A percentile compares a stretch with the other conserved stretches of the same genome.
These are phyloP conservation scores for Octodon degus DNA, from an alignment of 2,113 vertebrate genomes.

Conservation along the genomic window DNA sequence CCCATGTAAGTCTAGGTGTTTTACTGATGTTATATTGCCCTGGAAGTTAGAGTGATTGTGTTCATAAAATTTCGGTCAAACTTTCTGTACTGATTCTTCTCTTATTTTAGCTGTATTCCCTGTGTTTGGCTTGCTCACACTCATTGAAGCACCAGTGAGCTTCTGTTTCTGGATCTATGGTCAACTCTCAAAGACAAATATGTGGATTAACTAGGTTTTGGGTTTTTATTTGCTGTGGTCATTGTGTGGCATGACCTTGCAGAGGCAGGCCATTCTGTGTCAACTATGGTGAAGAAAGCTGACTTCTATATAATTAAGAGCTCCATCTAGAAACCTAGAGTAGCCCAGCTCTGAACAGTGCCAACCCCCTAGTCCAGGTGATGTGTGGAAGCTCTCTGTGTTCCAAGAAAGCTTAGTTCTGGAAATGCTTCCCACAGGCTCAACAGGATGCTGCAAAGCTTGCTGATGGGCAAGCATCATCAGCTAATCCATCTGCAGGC, in stretches of 20 bases:
- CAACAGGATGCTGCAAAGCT: not conserved
- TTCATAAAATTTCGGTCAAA: slow-evolving; percentile 18
- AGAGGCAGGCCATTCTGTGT: not conserved
- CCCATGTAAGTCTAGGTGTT: slow-evolving; percentile 17
- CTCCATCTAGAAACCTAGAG: not conserved
- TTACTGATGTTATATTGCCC: not conserved
- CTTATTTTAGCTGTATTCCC: not conserved
- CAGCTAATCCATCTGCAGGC: slow-evolving; percentile 58
- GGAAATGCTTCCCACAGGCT: not conserved
- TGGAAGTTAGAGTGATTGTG: not conserved
- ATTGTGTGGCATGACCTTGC: not conserved
- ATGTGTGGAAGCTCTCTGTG: not conserved
- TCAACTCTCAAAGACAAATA: not conserved
- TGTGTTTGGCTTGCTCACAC: not conserved
- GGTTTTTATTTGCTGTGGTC: not conserved
- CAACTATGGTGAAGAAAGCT: not conserved
- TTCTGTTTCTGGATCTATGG: not conserved
- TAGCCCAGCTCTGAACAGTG: not conserved
- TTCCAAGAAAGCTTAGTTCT: slow-evolving; percentile 11
- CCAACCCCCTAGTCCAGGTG: not conserved
- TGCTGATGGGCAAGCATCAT: slow-evolving; percentile 30
- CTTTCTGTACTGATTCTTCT: not conserved
- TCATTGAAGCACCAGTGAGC: not conserved
- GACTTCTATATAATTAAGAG: not conserved
- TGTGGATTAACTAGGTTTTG: not conserved